phyloP scores from a whole-genome alignment of 2,888 invertebrate species.

The Protophormia terraenovae region DNA sequence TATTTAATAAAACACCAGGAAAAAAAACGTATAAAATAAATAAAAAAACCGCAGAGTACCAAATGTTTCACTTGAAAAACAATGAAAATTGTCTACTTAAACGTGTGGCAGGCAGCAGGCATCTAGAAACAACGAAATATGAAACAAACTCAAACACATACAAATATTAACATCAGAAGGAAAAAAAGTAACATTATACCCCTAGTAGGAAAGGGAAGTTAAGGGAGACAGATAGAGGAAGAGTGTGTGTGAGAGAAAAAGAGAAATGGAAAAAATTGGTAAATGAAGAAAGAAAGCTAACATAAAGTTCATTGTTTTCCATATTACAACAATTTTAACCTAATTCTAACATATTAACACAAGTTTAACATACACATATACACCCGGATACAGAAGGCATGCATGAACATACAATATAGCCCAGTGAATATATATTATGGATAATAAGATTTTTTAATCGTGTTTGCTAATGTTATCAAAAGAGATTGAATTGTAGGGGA shows the following conservation, averaged over 20 bases:
- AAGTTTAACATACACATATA: slow-evolving; percentile 27
- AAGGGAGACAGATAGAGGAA: not conserved
- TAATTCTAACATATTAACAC: slow-evolving; percentile 64
- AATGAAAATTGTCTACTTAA: slow-evolving; percentile 53
- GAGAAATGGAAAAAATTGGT: not conserved
- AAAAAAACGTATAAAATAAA: slow-evolving; percentile 7
- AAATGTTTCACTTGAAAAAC: slow-evolving; percentile 48
- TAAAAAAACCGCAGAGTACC: slow-evolving; percentile 53
- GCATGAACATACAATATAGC: not conserved
- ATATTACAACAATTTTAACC: slow-evolving; percentile 67
- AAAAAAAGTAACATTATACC: not conserved
- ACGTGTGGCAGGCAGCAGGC: slow-evolving; percentile 37
- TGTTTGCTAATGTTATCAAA: too few species aligned
- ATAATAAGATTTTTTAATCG: not conserved
- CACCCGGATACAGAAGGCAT: slow-evolving; percentile 3
- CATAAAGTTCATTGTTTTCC: slow-evolving; percentile 66
- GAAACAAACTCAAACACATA: not conserved
- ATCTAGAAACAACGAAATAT: slow-evolving; percentile 24
- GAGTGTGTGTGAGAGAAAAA: not conserved
- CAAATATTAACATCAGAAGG: not conserved
- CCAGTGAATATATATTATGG: not conserved
- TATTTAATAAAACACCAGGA: slow-evolving; percentile 57
- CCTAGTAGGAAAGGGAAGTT: not conserved
- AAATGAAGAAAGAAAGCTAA: slow-evolving; percentile 41
- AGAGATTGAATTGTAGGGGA: too few species aligned